Percentiles rank a stretch among this genome's conserved stretches.
These are phyloP conservation scores for Stegana nigrithorax DNA, from an alignment of 2,888 invertebrate genomes.

Conservation along the genomic window DNA sequence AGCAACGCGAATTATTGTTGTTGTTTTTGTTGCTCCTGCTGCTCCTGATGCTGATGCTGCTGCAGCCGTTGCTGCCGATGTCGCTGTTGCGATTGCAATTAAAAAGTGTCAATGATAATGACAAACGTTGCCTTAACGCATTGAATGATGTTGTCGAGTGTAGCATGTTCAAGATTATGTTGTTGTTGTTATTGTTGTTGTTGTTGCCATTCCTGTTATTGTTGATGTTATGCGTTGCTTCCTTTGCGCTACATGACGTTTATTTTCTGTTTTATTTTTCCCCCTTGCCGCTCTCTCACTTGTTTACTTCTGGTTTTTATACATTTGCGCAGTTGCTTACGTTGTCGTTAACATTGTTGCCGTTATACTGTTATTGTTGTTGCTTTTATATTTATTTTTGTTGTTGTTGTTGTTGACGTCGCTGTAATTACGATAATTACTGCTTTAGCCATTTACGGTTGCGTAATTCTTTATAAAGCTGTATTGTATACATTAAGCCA, in stretches of 20 bases:
- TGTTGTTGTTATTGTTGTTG: background rate
- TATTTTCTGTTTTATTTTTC: background rate
- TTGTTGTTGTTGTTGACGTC: slow-evolving; percentile 7
- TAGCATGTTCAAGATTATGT: background rate
- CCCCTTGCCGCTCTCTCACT: background rate
- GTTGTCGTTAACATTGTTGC: background rate
- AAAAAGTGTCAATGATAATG: background rate
- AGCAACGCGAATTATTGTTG: background rate
- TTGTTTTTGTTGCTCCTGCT: background rate
- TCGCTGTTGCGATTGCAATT: no score
- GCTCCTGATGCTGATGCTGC: background rate
- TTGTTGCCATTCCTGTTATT: background rate
- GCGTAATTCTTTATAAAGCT: no score
- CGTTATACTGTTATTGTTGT: background rate
- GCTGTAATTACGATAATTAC: slow-evolving; percentile 58
- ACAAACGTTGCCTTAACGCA: background rate
- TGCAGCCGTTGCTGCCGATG: no score
- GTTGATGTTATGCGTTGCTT: background rate
- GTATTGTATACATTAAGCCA: no score
- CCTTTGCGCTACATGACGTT: no score
- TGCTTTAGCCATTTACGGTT: slow-evolving; percentile 10
- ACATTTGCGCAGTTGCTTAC: no score
- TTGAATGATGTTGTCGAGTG: background rate
- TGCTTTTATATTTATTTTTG: background rate
- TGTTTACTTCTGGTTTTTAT: background rate